Conservation (phyloP, 1,140 invertebrate genomes). For the Meloidogyne exigua region DNA sequence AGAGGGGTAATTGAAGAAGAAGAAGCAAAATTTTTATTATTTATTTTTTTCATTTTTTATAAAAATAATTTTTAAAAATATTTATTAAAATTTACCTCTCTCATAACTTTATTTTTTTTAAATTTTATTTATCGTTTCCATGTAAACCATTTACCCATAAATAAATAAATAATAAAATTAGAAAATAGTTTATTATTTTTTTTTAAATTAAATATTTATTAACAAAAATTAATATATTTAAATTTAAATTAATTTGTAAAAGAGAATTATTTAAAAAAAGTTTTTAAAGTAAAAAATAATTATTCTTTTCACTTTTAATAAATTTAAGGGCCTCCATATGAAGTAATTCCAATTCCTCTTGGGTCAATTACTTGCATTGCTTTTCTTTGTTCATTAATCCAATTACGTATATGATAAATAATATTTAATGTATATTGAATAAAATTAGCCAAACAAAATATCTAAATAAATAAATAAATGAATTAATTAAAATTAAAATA, state of each 20-base stretch:
- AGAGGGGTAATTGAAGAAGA: conserved; percentile 3
- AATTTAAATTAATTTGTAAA: too few species aligned
- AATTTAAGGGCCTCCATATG: conserved; percentile 20
- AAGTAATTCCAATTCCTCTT: conserved; percentile 5
- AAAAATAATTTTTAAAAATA: neutral
- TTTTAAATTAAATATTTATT: too few species aligned
- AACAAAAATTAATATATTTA: too few species aligned
- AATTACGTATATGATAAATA: conserved; percentile 36
- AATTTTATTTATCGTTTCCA: neutral
- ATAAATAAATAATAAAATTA: too few species aligned
- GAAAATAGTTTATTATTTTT: too few species aligned
- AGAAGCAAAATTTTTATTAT: neutral
- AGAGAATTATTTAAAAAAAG: too few species aligned
- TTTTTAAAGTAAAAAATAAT: too few species aligned
- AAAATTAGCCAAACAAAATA: conserved; percentile 26
- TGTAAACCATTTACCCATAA: neutral
- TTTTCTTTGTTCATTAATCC: conserved; percentile 26
- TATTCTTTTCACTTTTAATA: too few species aligned
- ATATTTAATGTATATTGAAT: conserved; percentile 31
- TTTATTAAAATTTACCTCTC: neutral
- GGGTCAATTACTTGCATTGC: conserved; percentile 18
- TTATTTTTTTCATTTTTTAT: neutral
- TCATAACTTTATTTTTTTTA: neutral
- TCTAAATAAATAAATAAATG: conserved; percentile 25
- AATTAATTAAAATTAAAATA: neutral